Percentiles rank a stretch among this genome's conserved stretches.
These are phyloP conservation scores for Clangula hyemalis DNA, from an alignment of 2,797 vertebrate genomes.

Conservation along the genomic window DNA sequence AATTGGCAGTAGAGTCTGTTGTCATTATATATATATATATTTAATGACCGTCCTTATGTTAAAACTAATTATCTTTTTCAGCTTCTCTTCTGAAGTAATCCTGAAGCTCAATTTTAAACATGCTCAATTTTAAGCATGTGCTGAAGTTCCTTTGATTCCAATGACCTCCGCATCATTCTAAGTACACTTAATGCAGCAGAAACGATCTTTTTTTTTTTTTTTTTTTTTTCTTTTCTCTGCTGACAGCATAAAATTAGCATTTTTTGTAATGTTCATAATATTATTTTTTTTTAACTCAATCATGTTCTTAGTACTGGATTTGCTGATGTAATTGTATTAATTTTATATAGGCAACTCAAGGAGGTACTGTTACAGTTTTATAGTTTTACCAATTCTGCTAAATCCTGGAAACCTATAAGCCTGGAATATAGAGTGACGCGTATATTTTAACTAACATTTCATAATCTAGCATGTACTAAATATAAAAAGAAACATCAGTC, in stretches of 20 bases:
- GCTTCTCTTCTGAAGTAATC: not conserved
- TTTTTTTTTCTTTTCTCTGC: not conserved
- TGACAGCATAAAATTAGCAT: not conserved
- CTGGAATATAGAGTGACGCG: accelerated
- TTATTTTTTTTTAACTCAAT: not conserved
- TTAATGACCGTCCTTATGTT: not conserved
- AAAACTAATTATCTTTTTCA: not conserved
- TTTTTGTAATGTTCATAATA: not conserved
- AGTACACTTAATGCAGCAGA: not conserved
- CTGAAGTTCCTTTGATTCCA: not conserved
- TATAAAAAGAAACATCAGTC: not conserved
- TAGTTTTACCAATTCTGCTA: not conserved
- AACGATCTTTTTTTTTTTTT: not conserved
- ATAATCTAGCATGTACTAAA: not conserved
- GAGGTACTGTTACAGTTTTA: not conserved
- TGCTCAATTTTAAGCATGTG: not conserved
- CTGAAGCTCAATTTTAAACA: not conserved
- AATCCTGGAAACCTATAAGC: not conserved
- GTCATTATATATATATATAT: not conserved
- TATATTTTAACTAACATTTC: not conserved
- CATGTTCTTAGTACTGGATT: not conserved
- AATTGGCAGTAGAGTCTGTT: not conserved
- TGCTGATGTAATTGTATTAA: not conserved
- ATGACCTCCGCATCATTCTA: not conserved
- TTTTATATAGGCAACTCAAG: not conserved